Evolutionary conservation across 2,113 vertebrate species (phyloP).

Genomic region (Gobio gobio): DNA sequence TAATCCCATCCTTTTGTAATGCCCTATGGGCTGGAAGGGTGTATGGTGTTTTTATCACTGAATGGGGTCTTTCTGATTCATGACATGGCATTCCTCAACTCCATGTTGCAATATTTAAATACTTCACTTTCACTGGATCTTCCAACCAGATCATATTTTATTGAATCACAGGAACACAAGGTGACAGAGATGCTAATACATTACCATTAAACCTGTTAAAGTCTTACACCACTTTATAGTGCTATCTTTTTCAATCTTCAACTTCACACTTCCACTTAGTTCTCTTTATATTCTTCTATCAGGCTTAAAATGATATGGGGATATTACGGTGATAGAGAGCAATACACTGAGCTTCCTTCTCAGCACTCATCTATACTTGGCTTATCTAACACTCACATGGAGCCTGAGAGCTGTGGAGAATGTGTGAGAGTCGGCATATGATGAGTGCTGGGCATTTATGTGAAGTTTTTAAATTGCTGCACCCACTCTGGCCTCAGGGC

Average conservation of each 20-base stretch:
- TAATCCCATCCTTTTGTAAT: conserved; percentile 49
- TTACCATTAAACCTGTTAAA: neutral
- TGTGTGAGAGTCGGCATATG: conserved; percentile 2
- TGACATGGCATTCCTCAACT: neutral
- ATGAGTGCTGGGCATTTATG: conserved; percentile 37
- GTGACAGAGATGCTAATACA: neutral
- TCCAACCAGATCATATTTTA: neutral
- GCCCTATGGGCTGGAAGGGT: conserved; percentile 10
- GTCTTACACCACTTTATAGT: neutral
- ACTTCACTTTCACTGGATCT: neutral
- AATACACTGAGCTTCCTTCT: conserved; percentile 4
- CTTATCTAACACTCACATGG: conserved; percentile 27
- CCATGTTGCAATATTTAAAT: neutral
- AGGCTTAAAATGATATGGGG: conserved; percentile 12
- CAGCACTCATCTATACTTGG: conserved; percentile 26
- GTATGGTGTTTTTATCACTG: neutral
- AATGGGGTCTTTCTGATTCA: conserved; percentile 7
- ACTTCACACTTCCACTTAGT: conserved; percentile 13
- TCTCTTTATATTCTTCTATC: neutral
- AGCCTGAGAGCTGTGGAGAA: conserved; percentile 19
- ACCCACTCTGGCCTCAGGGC: neutral
- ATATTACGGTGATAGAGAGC: conserved; percentile 18
- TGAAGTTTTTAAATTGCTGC: conserved; percentile 33
- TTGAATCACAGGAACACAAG: neutral
- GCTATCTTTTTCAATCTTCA: neutral